Conservation (phyloP, 2,113 vertebrate species). For the Ctenomys sociabilis region DNA sequence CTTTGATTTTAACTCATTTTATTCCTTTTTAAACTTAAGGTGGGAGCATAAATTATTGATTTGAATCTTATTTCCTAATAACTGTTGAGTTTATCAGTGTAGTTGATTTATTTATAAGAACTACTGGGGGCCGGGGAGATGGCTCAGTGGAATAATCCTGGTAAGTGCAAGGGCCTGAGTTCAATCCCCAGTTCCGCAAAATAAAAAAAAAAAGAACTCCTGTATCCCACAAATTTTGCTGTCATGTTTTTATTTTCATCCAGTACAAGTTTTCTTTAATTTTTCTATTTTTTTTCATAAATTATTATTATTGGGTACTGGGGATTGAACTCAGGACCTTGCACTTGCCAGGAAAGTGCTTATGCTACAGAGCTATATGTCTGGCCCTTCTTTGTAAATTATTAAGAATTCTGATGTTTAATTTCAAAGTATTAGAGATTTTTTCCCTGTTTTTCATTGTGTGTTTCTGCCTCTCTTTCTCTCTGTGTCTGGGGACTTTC, state of each 20-base stretch:
- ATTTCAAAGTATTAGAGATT: background rate
- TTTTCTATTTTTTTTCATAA: background rate
- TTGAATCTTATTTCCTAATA: background rate
- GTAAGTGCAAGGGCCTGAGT: no score
- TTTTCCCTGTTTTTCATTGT: background rate
- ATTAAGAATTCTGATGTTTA: background rate
- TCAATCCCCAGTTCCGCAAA: no score
- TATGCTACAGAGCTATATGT: no score
- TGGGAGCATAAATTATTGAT: background rate
- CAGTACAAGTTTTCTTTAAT: background rate
- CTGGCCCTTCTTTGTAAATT: background rate
- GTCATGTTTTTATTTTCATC: background rate
- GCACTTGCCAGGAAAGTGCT: no score
- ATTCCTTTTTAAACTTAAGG: background rate
- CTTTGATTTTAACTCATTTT: slow-evolving; percentile 6
- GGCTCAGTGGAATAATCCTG: no score
- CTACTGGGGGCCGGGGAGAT: no score
- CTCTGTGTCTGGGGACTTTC: background rate
- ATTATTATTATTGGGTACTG: no score
- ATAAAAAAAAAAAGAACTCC: no score
- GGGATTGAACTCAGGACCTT: no score
- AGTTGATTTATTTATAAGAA: background rate
- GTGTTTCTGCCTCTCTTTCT: background rate
- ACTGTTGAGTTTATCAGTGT: background rate
- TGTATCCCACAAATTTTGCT: background rate